Base-by-base conservation (phyloP, 2,797 vertebrate genomes). In the Orientallactaga sibirica region DNA sequence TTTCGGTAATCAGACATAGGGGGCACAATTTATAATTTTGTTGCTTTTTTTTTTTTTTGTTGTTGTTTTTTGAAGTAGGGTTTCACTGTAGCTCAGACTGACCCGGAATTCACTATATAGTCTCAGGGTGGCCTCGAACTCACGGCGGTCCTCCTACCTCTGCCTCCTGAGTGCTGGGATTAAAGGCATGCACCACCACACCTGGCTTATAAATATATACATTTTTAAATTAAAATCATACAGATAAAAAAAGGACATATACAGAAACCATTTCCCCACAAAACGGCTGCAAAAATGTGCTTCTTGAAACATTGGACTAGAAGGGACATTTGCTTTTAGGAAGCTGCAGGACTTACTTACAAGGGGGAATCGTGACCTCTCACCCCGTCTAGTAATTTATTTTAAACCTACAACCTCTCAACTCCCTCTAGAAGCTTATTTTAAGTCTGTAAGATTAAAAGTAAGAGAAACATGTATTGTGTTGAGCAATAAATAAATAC, bases 151-250 rank as follows among this genome's bases (percentile, higher is more conserved):
- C 48, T 48, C 7, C 48, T 48, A 48, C 48, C 48, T 48, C 48
- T 48, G 48, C 7, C 7, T 48, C 48, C 48, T 10, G 7, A 48
- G 48, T 48, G 48, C 8, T 48, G 6, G 48, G 48, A 48, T 48
- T 48, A 48, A 48, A 48, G 48, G 7, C 8, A 10, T 48, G 8
- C 8, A 9, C 48, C 48, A 48, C 48, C 48, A 48, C 8, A 48
- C 1, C 7, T 10, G 7, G 48, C 48, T 97, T 96, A 96, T 97
- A 97, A 97, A 97, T 97, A 97, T 97, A 97, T 97, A 37, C 33
- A 37, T 97, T 79, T 98, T 96, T 90, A 96, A 97, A 96, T 79
- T 97, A 97, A 97, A 97, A 97, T 97, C 91, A 96, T 81, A 14
- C 70, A 93, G 92, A 91, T 92, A 94, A 88, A 88, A 90, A 97